Conservation (phyloP, 2,113 vertebrate species). For the Urocolius indicus region DNA sequence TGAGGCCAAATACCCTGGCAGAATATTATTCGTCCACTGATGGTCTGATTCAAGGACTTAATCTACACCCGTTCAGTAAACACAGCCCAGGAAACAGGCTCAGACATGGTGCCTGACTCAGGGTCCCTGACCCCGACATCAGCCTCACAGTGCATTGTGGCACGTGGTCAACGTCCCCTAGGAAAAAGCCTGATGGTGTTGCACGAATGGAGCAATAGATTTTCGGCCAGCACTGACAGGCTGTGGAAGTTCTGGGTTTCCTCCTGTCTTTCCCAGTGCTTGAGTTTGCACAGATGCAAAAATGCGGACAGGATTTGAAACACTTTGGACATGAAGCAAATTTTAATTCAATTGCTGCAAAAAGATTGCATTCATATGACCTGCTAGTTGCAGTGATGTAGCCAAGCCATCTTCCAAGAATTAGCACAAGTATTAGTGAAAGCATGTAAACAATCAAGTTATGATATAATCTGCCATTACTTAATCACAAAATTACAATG, state of each 20-base stretch:
- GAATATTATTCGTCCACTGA: not conserved
- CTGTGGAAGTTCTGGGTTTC: not conserved
- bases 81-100: not conserved
- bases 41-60: not conserved
- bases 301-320: not conserved
- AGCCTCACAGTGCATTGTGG: not conserved
- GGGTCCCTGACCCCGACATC: not conserved
- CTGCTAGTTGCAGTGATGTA: not conserved
- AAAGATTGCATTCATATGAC: not conserved
- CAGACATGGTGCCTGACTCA: not conserved
- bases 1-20: not conserved
- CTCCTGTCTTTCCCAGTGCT: not conserved
- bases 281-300: not conserved
- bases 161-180: not conserved
- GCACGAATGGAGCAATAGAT: not conserved
- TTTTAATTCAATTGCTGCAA: not conserved
- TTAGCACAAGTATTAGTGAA: not conserved
- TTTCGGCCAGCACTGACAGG: rapidly evolving
- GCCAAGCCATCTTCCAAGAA: not conserved
- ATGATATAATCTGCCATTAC: not conserved
- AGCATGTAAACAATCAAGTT: not conserved
- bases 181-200: not conserved
- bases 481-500: not conserved
- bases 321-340: not conserved
- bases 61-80: rapidly evolving